Conservation (phyloP, 1,140 invertebrate species). For the Drosophila mojavensis region DNA sequence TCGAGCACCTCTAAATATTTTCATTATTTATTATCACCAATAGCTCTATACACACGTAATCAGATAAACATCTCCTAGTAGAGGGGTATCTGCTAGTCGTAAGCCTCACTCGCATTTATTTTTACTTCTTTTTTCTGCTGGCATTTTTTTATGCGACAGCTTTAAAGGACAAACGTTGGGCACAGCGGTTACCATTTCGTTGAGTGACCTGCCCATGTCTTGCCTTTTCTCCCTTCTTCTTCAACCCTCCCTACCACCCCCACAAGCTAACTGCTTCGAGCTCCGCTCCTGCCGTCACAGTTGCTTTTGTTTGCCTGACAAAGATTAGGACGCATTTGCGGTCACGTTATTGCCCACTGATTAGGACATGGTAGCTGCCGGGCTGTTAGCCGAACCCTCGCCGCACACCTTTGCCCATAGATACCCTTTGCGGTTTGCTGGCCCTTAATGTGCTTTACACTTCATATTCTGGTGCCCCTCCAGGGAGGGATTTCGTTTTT, state of each 20-base stretch:
- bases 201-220: constrained; percentile 58
- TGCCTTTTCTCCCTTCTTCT: constrained; percentile 6
- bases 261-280: not conserved
- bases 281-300: constrained; percentile 8
- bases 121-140: constrained; percentile 25
- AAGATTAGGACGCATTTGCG: constrained; percentile 79
- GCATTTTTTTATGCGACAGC: constrained; percentile 58
- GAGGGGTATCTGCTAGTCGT: not conserved
- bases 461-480: constrained; percentile 53
- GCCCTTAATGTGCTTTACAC: constrained; percentile 73
- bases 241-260: not conserved
- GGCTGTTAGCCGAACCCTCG: constrained; percentile 58
- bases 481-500: constrained; percentile 49
- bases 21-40: too few species aligned
- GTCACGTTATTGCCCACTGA: constrained; percentile 82
- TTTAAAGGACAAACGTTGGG: constrained; percentile 72
- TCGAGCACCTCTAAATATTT: too few species aligned
- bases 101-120: not conserved
- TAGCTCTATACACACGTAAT: too few species aligned
- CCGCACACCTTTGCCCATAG: not conserved
- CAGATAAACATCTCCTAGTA: not conserved
- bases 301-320: constrained; percentile 67
- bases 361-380: constrained; percentile 62
- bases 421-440: constrained; percentile 10
- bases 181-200: constrained; percentile 65